Conservation (phyloP, 2,888 invertebrate genomes). For the Odontocolon sp. region DNA sequence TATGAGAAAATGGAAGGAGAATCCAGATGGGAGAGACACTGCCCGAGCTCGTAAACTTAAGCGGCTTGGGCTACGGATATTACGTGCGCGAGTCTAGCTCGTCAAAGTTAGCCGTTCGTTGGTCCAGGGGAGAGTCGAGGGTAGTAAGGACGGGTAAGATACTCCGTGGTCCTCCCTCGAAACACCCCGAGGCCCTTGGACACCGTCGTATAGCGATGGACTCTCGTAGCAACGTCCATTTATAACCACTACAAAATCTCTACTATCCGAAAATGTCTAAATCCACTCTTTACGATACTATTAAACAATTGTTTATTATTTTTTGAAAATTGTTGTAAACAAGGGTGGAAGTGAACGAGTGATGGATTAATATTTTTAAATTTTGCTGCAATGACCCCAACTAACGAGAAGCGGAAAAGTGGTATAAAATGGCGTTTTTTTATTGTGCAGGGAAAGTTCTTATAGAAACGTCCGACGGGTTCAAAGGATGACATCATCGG, state of each 20-base stretch:
- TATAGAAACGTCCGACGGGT: constrained; percentile 36
- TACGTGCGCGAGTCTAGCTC: constrained; percentile 63
- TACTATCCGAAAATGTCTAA: too few species aligned
- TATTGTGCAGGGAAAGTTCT: constrained; percentile 21
- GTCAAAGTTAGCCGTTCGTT: constrained; percentile 63
- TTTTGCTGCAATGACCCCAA: too few species aligned
- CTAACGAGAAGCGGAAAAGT: background rate
- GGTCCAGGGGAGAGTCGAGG: constrained; percentile 56
- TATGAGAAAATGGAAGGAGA: constrained; percentile 4
- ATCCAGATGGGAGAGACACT: constrained; percentile 27
- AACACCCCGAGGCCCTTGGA: constrained; percentile 54
- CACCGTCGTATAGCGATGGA: constrained; percentile 38
- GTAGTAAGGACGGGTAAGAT: constrained; percentile 41
- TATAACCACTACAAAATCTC: background rate
- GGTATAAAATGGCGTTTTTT: constrained; percentile 17
- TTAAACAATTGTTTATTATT: too few species aligned
- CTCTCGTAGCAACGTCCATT: constrained; percentile 36
- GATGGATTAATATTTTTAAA: too few species aligned
- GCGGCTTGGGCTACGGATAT: constrained; percentile 63
- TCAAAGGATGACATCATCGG: constrained; percentile 38
- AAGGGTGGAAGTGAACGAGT: too few species aligned
- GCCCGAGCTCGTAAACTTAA: constrained; percentile 63
- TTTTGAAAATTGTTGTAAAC: too few species aligned
- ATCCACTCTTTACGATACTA: too few species aligned
- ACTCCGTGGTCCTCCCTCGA: constrained; percentile 16